phyloP scores from a whole-genome alignment of 2,797 vertebrate species.

The Cossypha caffra region DNA sequence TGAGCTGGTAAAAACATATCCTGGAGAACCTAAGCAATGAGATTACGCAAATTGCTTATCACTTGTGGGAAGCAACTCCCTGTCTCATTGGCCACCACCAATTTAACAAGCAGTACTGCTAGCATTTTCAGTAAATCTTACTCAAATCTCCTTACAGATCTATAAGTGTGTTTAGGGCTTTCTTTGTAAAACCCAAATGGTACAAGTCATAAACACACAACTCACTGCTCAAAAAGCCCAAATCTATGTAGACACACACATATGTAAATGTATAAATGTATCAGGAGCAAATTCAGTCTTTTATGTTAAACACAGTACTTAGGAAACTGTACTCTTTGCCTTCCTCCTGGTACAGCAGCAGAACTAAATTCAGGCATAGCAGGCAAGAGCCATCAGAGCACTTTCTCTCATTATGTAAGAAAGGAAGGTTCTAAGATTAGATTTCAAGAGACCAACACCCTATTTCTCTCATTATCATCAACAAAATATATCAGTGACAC shows the following conservation, averaged over 20 bases:
- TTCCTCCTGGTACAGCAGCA: neutral
- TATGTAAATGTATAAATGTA: neutral
- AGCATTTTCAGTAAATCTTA: neutral
- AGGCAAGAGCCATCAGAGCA: neutral
- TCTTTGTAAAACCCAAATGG: neutral
- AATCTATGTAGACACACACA: fast-evolving
- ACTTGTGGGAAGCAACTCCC: neutral
- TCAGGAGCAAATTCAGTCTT: neutral
- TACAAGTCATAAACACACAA: neutral
- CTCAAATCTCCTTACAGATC: neutral
- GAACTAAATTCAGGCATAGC: neutral
- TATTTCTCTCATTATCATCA: neutral
- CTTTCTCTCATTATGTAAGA: neutral
- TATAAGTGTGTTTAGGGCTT: neutral
- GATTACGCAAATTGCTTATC: slow-evolving; percentile 65
- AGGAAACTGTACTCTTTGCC: neutral
- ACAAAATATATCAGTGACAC: neutral
- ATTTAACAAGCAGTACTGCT: neutral
- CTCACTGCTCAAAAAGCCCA: neutral
- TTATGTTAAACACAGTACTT: fast-evolving
- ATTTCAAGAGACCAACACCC: neutral
- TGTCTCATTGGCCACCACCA: neutral
- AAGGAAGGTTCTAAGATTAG: neutral
- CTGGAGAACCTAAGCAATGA: slow-evolving; percentile 73
- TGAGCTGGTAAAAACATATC: slow-evolving; percentile 84